These are phyloP conservation scores for Alces alces DNA, from an alignment of 2,113 vertebrate species.

Conservation along the genomic window DNA sequence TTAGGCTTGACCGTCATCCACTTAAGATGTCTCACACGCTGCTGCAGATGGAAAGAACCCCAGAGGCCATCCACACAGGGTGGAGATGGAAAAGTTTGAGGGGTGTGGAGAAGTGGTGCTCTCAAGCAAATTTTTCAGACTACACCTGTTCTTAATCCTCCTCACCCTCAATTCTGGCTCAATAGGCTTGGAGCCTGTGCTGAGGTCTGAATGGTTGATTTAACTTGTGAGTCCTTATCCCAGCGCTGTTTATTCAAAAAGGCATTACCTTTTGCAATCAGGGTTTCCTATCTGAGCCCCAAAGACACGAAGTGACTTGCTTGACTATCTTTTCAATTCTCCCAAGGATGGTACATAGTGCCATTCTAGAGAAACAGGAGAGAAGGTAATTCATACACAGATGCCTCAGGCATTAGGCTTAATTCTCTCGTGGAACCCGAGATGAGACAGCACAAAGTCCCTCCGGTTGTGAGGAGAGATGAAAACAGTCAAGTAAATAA, in stretches of 20 bases:
- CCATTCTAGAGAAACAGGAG: not conserved
- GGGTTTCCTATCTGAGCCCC: not conserved
- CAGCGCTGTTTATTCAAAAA: not conserved
- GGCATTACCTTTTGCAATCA: not conserved
- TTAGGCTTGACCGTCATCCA: not conserved
- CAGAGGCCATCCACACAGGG: not conserved
- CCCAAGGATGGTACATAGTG: not conserved
- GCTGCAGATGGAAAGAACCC: not conserved
- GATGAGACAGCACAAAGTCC: not conserved
- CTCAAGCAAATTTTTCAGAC: not conserved
- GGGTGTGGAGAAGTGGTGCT: not conserved
- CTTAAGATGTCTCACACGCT: not conserved
- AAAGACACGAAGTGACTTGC: not conserved
- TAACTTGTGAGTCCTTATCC: not conserved
- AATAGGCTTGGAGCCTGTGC: not conserved
- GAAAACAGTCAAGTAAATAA: not conserved
- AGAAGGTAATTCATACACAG: not conserved
- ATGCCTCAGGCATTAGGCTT: not conserved
- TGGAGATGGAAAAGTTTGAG: not conserved
- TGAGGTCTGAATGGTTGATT: not conserved
- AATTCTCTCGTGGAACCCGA: not conserved
- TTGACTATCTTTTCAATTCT: not conserved
- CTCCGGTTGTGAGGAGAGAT: not conserved
- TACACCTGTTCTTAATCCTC: not conserved
- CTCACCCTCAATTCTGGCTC: not conserved